phyloP scores from a whole-genome alignment of 2,113 vertebrate genomes.

The cattle (Bos taurus) region DNA sequence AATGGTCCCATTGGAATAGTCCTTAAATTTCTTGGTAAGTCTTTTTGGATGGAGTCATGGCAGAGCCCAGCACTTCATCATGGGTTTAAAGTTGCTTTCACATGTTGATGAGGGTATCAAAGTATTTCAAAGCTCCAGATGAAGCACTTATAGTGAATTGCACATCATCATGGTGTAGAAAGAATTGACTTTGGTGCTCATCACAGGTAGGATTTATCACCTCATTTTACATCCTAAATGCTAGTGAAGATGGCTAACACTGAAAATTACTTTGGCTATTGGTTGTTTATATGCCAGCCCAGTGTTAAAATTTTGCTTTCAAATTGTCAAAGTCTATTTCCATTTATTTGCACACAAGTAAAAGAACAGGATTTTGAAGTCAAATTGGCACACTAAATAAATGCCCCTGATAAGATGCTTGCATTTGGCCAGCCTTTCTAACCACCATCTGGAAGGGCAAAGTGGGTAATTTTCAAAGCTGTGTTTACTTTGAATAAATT shows the following conservation, averaged over 20 bases:
- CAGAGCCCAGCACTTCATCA: not conserved
- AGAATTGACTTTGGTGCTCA: not conserved
- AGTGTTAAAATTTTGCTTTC: slow-evolving; percentile 32
- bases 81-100: not conserved
- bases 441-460: slow-evolving; percentile 60
- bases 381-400: slow-evolving; percentile 61
- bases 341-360: slow-evolving; percentile 61
- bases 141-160: not conserved
- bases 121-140: not conserved
- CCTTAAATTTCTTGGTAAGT: not conserved
- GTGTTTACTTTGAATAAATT: slow-evolving; percentile 64
- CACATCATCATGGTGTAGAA: not conserved
- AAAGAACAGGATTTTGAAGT: slow-evolving; percentile 49
- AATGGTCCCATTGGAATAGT: not conserved
- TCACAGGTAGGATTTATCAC: not conserved
- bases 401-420: slow-evolving; percentile 33
- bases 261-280: not conserved
- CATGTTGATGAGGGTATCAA: not conserved
- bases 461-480: slow-evolving; percentile 64
- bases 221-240: not conserved
- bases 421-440: slow-evolving; percentile 55
- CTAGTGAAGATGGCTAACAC: not conserved
- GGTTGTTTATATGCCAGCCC: not conserved
- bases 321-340: slow-evolving; percentile 36
- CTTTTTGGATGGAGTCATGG: not conserved